These are phyloP conservation scores for Dermatemys mawii DNA, from an alignment of 2,113 vertebrate species.

Conservation along the genomic window DNA sequence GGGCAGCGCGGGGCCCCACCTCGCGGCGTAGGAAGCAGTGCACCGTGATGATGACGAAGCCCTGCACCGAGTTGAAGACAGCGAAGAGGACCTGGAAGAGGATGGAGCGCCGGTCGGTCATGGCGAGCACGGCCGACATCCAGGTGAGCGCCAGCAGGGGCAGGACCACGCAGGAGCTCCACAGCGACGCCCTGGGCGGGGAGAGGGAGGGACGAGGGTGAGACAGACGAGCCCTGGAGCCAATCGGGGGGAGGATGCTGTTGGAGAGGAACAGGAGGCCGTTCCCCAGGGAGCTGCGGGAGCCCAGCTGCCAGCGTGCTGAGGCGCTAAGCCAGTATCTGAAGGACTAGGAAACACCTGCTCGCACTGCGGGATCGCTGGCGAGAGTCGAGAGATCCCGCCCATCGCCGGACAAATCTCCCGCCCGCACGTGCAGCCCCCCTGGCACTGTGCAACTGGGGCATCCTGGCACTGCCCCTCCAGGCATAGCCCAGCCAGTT, in stretches of 20 bases:
- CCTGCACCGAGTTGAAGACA: conserved; percentile 95
- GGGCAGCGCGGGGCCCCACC: conserved; percentile 78
- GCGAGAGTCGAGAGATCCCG: background rate
- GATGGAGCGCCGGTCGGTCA: conserved; percentile 96
- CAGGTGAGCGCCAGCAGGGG: conserved; percentile 97
- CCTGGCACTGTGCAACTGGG: background rate
- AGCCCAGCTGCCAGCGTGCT: too few species aligned
- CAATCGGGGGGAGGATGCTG: background rate
- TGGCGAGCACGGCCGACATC: conserved; percentile 99
- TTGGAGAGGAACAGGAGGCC: background rate
- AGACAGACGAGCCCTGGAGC: background rate
- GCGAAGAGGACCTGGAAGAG: conserved; percentile 96
- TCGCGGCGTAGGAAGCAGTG: conserved; percentile 97
- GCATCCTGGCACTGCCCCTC: fast-evolving
- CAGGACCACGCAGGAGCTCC: conserved; percentile 93
- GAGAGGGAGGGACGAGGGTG: conserved; percentile 48
- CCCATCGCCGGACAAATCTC: background rate
- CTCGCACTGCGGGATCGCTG: too few species aligned
- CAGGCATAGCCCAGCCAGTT: background rate
- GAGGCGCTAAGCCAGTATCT: background rate
- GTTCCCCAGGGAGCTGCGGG: background rate
- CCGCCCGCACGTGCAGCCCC: background rate
- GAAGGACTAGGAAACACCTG: background rate
- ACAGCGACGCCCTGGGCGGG: conserved; percentile 85
- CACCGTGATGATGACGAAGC: conserved; percentile 97